Evolutionary conservation across 2,888 invertebrate species (phyloP), one percentile per base, ranked within the genome.

Genomic region (Pandemis corylana): DNA sequence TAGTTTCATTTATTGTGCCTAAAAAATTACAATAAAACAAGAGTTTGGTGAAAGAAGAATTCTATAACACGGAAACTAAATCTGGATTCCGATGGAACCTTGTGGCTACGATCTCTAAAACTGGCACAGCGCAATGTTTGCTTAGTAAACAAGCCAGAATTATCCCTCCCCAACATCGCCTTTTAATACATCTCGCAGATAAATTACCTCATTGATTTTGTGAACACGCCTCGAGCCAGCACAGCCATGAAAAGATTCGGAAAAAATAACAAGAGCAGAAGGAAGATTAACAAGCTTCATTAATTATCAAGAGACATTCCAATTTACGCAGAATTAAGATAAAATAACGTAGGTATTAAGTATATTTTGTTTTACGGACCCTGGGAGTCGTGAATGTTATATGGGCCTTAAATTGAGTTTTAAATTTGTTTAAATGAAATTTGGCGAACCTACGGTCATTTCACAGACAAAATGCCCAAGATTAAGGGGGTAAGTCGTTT

Each of bases 321-420:
- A 64, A 64, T 64, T 64, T 64, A 6, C 64, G 42, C 44, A 20
- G 44, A 20, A 64, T 64, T 64, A 64, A 64, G 64, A 64, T 64
- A 64, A 64, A 64, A 64, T 64, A 44, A 64, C 64, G 44, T 10
- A 20, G 20, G 20, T 20, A 42, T 62, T 12, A 49, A 62, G 63
- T 41, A 59, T 28, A 59, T 59, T 59, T 59, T 59, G 28, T 59
- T 59, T 59, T 56, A 56, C 20, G 53, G 59, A 59, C 59, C 12
- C 28, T 28, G 28, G 10, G 12, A 28, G 5, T 20, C 9, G 9
- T 28, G 28, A 28, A 59, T 59, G 59, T 28, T 28, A 28, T 10
- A 28, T 28, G 59, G 12, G 28, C 20, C 1, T 59, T 59, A 28
- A 28, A 56, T n/a, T 15, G 12, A 59, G 12, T 59, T 3, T 9